Evolutionary conservation across 2,888 invertebrate genomes (phyloP).

Genomic region (Acrocyrtus sp.): DNA sequence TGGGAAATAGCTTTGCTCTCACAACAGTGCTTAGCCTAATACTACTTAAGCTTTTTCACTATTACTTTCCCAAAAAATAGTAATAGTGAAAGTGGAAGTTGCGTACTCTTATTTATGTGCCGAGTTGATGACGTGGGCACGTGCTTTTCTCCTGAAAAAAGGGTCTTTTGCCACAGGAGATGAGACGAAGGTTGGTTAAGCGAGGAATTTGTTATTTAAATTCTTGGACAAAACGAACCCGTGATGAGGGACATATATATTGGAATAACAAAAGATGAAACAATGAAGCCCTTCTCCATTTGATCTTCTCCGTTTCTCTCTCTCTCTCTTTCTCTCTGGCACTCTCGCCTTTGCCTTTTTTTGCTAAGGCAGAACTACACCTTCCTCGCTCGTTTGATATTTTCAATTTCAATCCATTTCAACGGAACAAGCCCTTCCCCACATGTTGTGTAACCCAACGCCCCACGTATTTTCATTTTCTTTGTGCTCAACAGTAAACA

Average conservation of each 20-base stretch:
- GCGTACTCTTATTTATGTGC: background rate
- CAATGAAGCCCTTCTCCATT: slow-evolving; percentile 16
- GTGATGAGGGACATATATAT: slow-evolving; percentile 12
- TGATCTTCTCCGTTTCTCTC: slow-evolving; percentile 3
- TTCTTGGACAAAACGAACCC: slow-evolving; percentile 34
- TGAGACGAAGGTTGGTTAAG: slow-evolving; percentile 40
- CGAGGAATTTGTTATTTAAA: slow-evolving; percentile 47
- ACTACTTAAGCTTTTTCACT: too few relatives aligned
- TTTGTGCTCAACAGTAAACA: too few relatives aligned
- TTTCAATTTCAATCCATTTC: background rate
- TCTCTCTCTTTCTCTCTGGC: background rate
- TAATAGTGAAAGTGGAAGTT: too few relatives aligned
- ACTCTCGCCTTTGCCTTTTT: too few relatives aligned
- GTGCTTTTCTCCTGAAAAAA: slow-evolving; percentile 1
- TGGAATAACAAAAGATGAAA: slow-evolving; percentile 37
- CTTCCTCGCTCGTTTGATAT: too few relatives aligned
- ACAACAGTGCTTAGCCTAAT: too few relatives aligned
- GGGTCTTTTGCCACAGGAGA: slow-evolving; percentile 1
- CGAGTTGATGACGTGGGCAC: slow-evolving; percentile 8
- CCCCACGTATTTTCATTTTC: too few relatives aligned
- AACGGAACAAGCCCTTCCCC: background rate
- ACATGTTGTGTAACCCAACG: too few relatives aligned
- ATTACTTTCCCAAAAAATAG: too few relatives aligned
- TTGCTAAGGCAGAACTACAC: too few relatives aligned
- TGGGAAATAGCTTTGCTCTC: too few relatives aligned